These are phyloP conservation scores for Edolisoma coerulescens DNA, from an alignment of 2,113 vertebrate species.

Conservation along the genomic window DNA sequence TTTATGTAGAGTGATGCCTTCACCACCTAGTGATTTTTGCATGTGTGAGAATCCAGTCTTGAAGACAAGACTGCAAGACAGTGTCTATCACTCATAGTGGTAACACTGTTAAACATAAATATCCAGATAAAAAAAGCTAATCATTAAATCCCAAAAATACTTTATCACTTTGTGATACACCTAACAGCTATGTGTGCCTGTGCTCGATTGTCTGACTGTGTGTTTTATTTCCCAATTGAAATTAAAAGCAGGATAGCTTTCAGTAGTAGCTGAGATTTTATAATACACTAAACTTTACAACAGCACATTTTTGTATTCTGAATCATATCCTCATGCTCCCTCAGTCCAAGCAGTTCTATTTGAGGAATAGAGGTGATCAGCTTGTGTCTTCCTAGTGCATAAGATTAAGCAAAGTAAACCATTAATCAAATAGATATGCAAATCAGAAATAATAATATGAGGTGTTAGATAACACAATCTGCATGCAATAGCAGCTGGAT, in stretches of 20 bases:
- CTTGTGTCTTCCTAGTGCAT: slow-evolving; percentile 34
- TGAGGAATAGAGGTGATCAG: slow-evolving; percentile 17
- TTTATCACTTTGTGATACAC: neutral
- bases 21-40: neutral
- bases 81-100: neutral
- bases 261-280: neutral
- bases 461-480: slow-evolving; percentile 59
- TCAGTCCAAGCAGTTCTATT: neutral
- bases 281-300: neutral
- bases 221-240: neutral
- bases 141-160: neutral
- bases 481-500: slow-evolving; percentile 61
- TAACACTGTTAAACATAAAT: neutral
- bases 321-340: neutral
- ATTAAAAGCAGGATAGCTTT: neutral
- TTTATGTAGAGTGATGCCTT: neutral
- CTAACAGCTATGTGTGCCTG: neutral
- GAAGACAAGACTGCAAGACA: neutral
- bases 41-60: neutral
- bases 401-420: slow-evolving; percentile 60
- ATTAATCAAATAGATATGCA: slow-evolving; percentile 69
- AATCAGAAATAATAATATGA: slow-evolving; percentile 67
- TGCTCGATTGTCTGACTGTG: neutral
- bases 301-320: neutral
- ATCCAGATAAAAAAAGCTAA: neutral